phyloP scores from a whole-genome alignment of 2,113 vertebrate species.

The Crotalus horridus region DNA sequence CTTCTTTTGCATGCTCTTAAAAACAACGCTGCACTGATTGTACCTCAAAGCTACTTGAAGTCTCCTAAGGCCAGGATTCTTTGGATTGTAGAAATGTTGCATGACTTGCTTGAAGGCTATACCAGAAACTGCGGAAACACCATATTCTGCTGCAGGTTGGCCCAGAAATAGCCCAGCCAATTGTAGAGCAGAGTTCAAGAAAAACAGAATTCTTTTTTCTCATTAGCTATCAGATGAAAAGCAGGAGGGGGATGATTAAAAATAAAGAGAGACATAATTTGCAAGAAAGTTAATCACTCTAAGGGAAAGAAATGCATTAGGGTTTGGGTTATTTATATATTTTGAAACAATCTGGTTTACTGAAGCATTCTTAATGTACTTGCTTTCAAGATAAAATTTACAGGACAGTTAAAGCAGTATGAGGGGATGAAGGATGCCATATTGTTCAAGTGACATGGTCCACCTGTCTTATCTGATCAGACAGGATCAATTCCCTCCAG shows the following conservation, averaged over 20 bases:
- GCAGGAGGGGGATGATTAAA: not conserved
- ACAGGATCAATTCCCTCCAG: not conserved
- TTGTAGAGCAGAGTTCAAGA: not conserved
- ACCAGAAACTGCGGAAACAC: not conserved
- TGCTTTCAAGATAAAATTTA: not conserved
- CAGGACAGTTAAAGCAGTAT: not conserved
- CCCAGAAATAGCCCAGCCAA: not conserved
- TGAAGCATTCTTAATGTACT: not conserved
- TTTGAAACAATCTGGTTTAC: not conserved
- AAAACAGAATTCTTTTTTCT: not conserved
- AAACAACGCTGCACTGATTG: not conserved
- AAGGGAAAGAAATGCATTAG: not conserved
- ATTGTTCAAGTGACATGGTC: not conserved
- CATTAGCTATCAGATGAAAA: not conserved
- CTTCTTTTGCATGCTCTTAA: not conserved
- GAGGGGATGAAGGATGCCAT: not conserved
- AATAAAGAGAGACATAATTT: not conserved
- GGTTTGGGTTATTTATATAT: not conserved
- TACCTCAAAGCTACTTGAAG: not conserved
- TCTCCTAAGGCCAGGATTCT: not conserved
- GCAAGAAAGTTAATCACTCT: not conserved
- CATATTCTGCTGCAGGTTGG: not conserved
- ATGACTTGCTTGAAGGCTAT: not conserved
- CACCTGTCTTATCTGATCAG: not conserved
- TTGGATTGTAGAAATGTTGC: not conserved